phyloP scores from a whole-genome alignment of 2,888 invertebrate genomes.

The Amphipoea lucens region DNA sequence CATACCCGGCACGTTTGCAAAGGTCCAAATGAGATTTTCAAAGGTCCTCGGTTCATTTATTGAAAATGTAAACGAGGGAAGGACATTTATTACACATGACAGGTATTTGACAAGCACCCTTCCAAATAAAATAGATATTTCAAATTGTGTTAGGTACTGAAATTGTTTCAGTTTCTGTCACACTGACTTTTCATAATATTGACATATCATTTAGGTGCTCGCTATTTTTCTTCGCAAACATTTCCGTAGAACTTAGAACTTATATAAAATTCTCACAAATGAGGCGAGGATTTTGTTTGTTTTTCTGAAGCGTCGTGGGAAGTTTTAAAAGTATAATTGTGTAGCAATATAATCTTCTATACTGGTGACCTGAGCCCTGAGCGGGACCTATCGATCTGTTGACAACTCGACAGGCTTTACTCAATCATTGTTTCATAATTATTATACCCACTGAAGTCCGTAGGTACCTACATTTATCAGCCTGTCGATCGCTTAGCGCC shows the following conservation, averaged over 20 bases:
- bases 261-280: slow-evolving; percentile 53
- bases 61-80: slow-evolving; percentile 74
- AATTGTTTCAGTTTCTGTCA: slow-evolving; percentile 58
- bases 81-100: slow-evolving; percentile 73
- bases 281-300: slow-evolving; percentile 38
- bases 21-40: slow-evolving; percentile 72
- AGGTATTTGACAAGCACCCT: slow-evolving; percentile 70
- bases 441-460: slow-evolving; percentile 11
- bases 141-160: slow-evolving; percentile 55
- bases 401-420: slow-evolving; percentile 55
- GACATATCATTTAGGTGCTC: slow-evolving; percentile 46
- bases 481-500: slow-evolving; percentile 35
- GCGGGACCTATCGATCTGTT: slow-evolving; percentile 50
- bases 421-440: slow-evolving; percentile 56
- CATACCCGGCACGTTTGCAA: slow-evolving; percentile 71
- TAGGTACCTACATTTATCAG: slow-evolving; percentile 35
- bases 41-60: slow-evolving; percentile 72
- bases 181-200: slow-evolving; percentile 56
- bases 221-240: slow-evolving; percentile 46
- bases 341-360: slow-evolving; percentile 11
- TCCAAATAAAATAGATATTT: slow-evolving; percentile 69
- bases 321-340: slow-evolving; percentile 42
- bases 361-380: slow-evolving; percentile 6
- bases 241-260: slow-evolving; percentile 41
- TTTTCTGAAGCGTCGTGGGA: slow-evolving; percentile 26